Evolutionary conservation across 2,797 vertebrate species (phyloP).

Genomic region (Phataginus tricuspis): DNA sequence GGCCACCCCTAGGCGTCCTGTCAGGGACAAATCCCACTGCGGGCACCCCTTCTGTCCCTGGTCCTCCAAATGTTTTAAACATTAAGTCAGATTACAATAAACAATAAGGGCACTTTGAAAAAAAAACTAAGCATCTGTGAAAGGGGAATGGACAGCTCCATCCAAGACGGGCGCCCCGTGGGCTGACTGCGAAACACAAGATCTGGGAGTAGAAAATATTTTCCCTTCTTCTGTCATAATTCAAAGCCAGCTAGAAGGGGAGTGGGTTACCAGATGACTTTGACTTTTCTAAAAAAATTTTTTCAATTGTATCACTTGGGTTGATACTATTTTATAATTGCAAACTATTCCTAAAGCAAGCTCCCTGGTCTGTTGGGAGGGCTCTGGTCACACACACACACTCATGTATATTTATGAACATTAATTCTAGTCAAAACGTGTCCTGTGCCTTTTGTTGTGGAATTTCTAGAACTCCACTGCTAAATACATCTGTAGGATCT

Average conservation of each 20-base stretch:
- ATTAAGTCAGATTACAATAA: not conserved
- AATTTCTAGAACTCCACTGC: not conserved
- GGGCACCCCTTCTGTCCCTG: not conserved
- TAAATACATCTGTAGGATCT: not conserved
- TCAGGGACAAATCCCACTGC: not conserved
- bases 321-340: slow-evolving; percentile 2
- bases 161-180: accelerated
- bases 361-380: not conserved
- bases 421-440: not conserved
- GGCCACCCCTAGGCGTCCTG: not conserved
- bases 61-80: not conserved
- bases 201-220: not conserved
- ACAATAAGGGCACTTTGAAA: not conserved
- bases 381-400: not conserved
- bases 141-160: not conserved
- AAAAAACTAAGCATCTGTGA: not conserved
- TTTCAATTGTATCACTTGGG: not conserved
- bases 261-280: not conserved
- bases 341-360: slow-evolving; percentile 2
- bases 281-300: not conserved
- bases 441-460: not conserved
- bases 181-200: not conserved
- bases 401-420: accelerated
- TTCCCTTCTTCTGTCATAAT: not conserved
- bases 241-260: not conserved